Conservation (phyloP, 2,888 invertebrate species). For the Disparrhopalites patrizii region DNA sequence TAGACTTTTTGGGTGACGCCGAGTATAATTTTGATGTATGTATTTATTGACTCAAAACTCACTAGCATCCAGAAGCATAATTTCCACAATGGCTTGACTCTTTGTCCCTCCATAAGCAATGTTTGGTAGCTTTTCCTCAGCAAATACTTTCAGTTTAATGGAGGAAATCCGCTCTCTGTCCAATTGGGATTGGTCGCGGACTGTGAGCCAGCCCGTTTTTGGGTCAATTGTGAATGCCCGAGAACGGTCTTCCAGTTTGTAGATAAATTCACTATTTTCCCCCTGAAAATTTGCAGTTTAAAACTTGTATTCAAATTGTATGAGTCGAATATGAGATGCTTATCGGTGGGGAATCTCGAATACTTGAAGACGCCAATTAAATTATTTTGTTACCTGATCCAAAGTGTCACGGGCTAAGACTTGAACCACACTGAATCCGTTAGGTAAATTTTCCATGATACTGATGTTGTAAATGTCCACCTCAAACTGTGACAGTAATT, state of each 20-base stretch:
- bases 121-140: conserved; percentile 62
- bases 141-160: conserved; percentile 70
- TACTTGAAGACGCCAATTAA: too few species aligned
- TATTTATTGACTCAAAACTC: too few species aligned
- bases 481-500: conserved; percentile 73
- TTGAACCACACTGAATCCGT: conserved; percentile 67
- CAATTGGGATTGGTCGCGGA: conserved; percentile 66
- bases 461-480: conserved; percentile 87
- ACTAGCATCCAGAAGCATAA: conserved; percentile 80
- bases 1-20: too few species aligned
- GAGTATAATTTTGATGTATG: too few species aligned
- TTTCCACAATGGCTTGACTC: conserved; percentile 67
- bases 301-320: conserved; percentile 15
- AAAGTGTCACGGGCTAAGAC: conserved; percentile 70
- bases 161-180: conserved; percentile 74
- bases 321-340: too few species aligned
- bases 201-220: conserved; percentile 79
- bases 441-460: conserved; percentile 84
- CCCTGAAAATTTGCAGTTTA: conserved; percentile 58
- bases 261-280: conserved; percentile 78
- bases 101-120: conserved; percentile 53
- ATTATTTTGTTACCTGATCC: conserved; percentile 65
- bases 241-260: conserved; percentile 67
- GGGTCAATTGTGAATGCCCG: conserved; percentile 77
- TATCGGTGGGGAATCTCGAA: too few species aligned